Percentiles rank a stretch among this genome's conserved stretches.
phyloP scores from a whole-genome alignment of 2,888 invertebrate species.

The Cryptus armator region DNA sequence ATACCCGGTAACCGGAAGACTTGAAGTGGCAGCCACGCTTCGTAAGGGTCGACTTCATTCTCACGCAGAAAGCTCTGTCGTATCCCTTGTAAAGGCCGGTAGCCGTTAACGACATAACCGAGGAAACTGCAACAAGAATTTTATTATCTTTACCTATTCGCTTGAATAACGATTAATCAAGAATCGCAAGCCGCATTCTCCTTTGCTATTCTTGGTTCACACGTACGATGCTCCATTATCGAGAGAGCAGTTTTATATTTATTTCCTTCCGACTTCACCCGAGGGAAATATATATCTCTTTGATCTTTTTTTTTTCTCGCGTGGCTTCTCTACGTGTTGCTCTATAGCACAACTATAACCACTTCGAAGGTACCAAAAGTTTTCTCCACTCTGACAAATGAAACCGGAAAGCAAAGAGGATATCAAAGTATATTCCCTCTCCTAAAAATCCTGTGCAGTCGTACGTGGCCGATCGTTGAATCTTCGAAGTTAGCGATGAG shows the following conservation, averaged over 20 bases:
- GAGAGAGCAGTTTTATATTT: conserved; percentile 39
- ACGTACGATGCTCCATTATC: conserved; percentile 3
- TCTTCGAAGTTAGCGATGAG: conserved; percentile 28
- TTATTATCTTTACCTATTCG: not conserved
- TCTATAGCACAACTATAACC: conserved; percentile 3
- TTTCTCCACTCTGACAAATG: conserved; percentile 38
- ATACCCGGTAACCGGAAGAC: conserved; percentile 97
- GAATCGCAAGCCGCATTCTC: conserved; percentile 10
- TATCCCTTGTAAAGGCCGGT: conserved; percentile 92
- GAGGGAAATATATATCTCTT: conserved; percentile 52
- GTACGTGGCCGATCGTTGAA: conserved; percentile 40
- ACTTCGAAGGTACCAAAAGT: not conserved
- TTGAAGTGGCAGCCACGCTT: conserved; percentile 99
- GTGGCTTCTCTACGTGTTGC: conserved; percentile 41
- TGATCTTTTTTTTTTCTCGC: conserved; percentile 8
- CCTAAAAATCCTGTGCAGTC: conserved; percentile 47
- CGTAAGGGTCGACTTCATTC: conserved; percentile 99
- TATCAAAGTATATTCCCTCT: conserved; percentile 45
- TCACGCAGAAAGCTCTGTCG: conserved; percentile 96
- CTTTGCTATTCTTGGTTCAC: conserved; percentile 1
- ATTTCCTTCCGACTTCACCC: conserved; percentile 26
- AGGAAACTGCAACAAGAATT: conserved; percentile 89
- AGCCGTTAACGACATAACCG: conserved; percentile 92
- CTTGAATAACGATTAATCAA: not conserved
- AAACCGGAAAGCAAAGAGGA: conserved; percentile 48